Evolutionary conservation across 2,797 vertebrate genomes (phyloP).

Genomic region (Champsocephalus esox): DNA sequence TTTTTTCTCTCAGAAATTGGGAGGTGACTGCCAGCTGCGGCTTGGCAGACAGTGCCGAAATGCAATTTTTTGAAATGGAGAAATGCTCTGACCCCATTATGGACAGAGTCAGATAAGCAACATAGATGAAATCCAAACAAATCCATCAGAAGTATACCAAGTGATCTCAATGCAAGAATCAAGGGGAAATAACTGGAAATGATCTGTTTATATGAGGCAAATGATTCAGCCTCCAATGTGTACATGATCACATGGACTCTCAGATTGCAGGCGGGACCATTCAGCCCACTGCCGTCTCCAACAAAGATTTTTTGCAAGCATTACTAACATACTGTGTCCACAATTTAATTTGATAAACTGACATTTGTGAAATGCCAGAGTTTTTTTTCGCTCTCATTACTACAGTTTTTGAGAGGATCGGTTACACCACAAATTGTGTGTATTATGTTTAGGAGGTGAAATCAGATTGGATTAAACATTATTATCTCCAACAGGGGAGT

Average conservation of each 20-base stretch:
- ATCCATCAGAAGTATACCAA: constrained; percentile 16
- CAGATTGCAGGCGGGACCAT: constrained; percentile 2
- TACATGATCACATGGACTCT: constrained; percentile 19
- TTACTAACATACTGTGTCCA: constrained; percentile 17
- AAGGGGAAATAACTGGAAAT: constrained; percentile 9
- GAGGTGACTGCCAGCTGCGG: constrained; percentile 43
- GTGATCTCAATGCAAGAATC: constrained; percentile 17
- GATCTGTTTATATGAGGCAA: constrained; percentile 14
- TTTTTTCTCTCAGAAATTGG: constrained; percentile 15
- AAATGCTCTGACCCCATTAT: constrained; percentile 39
- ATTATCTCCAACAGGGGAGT: constrained; percentile 33
- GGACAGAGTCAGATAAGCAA: constrained; percentile 27
- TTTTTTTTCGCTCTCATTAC: constrained; percentile 32
- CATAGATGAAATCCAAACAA: constrained; percentile 33
- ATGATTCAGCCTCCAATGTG: constrained; percentile 8
- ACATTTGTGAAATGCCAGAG: constrained; percentile 38
- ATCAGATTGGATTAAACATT: constrained; percentile 57
- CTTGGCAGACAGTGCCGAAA: constrained; percentile 36
- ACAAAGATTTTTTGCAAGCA: constrained; percentile 5
- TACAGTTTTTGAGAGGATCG: constrained; percentile 41
- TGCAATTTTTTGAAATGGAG: constrained; percentile 33
- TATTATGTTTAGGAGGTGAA: constrained; percentile 52
- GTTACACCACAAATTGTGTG: constrained; percentile 40
- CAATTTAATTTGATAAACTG: constrained; percentile 45
- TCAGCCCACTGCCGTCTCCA: background rate